Evolutionary conservation across 2,797 vertebrate species (phyloP), one percentile per base, ranked within the genome.

Genomic region (Argya squamiceps): DNA sequence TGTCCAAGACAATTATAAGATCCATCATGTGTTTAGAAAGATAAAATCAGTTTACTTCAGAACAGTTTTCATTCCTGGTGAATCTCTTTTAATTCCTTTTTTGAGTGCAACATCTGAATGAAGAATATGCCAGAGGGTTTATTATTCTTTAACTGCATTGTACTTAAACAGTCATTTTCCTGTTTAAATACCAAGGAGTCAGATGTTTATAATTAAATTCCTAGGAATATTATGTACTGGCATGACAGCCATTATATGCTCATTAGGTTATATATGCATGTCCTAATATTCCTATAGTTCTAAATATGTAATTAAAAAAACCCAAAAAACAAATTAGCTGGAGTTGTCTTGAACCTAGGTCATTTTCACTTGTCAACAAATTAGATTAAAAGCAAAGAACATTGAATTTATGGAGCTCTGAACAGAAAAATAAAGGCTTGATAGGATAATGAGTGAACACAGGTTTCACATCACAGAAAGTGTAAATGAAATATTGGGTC

Each of bases 191-290:
- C 67, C 41, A 84, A 90, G 55, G 29, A 89, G 64, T 95, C 84
- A 95, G 43, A 84, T 82, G 87, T 62, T 93, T 83, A 75, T 96
- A 94, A 95, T 94, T 92, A 92, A 92, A 94, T 92, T 92, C 62
- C 53, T 64, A 39, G 30, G 26, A 63, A 80, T 92, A 88, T 92
- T 92, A 80, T 88, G 55, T 65, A 62, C 60, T 80, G 65, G 29
- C 63, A 74, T 80, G 75, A 69, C 60, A 93, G 23, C 69, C 34
- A 84, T 94, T 92, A 89, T 85, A 59, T 77, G 58, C n/a, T 94
- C 82, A 44, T 83, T 84, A 70, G 10, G 29, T 70, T 91, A 80
- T 65, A 64, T 56, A 49, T 80, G 60, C 58, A 85, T 71, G 36
- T 86, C 47, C 29, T 80, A 76, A 65, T 89, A 75, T 16, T 58